Base-by-base conservation (phyloP, 2,888 invertebrate species). In the Drosophila kambysellisi region DNA sequence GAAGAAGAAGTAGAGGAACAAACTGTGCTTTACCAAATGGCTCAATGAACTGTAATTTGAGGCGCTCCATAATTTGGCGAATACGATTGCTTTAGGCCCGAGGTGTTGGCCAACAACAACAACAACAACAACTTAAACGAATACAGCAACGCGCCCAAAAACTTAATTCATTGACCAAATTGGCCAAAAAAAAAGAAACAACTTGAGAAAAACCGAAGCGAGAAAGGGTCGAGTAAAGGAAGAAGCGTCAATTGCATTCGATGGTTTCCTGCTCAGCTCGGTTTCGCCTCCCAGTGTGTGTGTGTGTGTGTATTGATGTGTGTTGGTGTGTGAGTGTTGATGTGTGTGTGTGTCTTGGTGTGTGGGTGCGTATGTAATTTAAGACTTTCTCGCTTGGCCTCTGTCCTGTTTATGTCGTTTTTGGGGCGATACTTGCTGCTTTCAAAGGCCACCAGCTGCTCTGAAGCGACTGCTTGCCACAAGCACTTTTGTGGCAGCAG, bases 11-110 rank as follows among this genome's bases (percentile, higher is more conserved):
- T 2, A 32, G 15, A n/a, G 17, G n/a, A 20, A 52, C 3, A 35
- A 70, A 74, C 82, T 79, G 72, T 50, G 68, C 56, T 79, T 68
- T 51, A 53, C 58, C 82, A 85, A 89, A 86, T 88, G 87, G 87
- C 85, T 89, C 87, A 85, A 85, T 85, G 89, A 89, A 89, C 85
- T 83, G 86, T 87, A 87, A 87, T 87, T 89, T 89, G 88, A 87
- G 82, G 82, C 69, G 74, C 64, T 78, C 65, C 64, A 73, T 68
- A 88, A 86, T 87, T 83, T 81, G 77, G 58, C 70, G 74, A 74
- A 66, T 57, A 32, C 70, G 54, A 72, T n/a, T 62, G 62, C 66
- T 70, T 43, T 62, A 67, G 72, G 71, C 82, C 70, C 66, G 63
- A 87, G 83, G 88, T 76, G 83, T 82, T 79, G 71, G 76, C 68